Percentiles rank a stretch among this genome's conserved stretches.
These are phyloP conservation scores for Oryzias curvinotus DNA, from an alignment of 2,113 vertebrate genomes.

Conservation along the genomic window DNA sequence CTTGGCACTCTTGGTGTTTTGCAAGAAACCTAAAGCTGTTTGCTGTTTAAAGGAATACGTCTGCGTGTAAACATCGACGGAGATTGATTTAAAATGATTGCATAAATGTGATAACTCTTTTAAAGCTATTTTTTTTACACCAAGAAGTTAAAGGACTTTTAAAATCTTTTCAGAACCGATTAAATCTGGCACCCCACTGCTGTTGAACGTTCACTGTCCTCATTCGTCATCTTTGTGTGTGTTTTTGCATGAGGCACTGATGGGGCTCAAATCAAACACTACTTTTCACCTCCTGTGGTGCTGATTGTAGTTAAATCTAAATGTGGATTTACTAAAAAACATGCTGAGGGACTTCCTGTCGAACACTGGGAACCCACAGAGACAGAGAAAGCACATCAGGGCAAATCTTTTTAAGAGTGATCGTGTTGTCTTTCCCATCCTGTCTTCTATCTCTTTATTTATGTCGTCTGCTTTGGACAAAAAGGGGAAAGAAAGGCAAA, in stretches of 20 bases:
- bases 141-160: background rate
- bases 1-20: too few species aligned
- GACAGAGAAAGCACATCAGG: constrained; percentile 30
- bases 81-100: too few species aligned
- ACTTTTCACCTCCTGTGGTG: constrained; percentile 27
- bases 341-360: constrained; percentile 60
- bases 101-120: too few species aligned
- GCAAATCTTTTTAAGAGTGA: constrained; percentile 17
- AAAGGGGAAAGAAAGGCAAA: background rate
- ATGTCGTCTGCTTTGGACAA: background rate
- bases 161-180: background rate
- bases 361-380: constrained; percentile 40
- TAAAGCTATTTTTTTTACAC: too few species aligned
- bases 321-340: constrained; percentile 54
- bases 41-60: too few species aligned
- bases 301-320: constrained; percentile 39
- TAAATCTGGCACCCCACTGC: background rate
- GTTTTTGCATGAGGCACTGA: constrained; percentile 8
- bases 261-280: constrained; percentile 15
- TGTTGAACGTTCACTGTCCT: background rate
- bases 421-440: constrained; percentile 7
- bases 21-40: too few species aligned
- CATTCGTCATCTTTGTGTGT: background rate
- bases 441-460: constrained; percentile 5
- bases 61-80: too few species aligned